A percentile compares a stretch with the other conserved stretches of the same genome.
phyloP scores from a whole-genome alignment of 2,113 vertebrate species.

The Cygnus buccinator region DNA sequence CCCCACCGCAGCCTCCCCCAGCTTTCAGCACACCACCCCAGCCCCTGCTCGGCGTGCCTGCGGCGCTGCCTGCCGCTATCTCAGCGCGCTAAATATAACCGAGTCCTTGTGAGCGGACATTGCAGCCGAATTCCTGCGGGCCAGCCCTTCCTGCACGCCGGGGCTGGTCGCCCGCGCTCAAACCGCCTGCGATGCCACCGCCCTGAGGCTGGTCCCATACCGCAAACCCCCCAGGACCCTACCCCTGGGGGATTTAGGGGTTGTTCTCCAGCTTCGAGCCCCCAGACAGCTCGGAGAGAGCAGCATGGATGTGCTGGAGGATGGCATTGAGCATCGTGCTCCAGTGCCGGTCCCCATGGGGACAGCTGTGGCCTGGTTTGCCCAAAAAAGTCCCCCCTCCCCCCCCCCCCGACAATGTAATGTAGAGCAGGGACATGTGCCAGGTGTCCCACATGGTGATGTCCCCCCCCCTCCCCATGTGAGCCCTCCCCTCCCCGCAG shows the following conservation, averaged over 20 bases:
- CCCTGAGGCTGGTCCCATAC: neutral
- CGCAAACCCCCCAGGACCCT: neutral
- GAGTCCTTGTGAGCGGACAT: neutral
- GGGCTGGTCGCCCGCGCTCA: rapidly evolving
- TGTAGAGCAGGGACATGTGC: neutral
- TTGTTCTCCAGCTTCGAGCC: neutral
- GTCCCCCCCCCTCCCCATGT: rapidly evolving
- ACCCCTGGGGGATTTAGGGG: rapidly evolving
- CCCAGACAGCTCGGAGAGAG: rapidly evolving
- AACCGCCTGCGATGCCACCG: rapidly evolving
- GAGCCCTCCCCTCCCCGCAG: neutral
- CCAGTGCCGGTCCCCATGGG: rapidly evolving
- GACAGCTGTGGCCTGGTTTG: neutral
- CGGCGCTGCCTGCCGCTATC: rapidly evolving
- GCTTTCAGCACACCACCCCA: too few species aligned
- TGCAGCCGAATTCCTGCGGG: neutral
- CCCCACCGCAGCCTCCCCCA: too few species aligned
- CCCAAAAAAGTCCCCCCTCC: neutral
- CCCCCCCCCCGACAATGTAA: rapidly evolving
- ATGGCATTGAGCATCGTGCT: neutral
- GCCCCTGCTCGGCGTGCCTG: too few species aligned
- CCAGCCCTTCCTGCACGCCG: neutral
- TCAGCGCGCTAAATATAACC: neutral
- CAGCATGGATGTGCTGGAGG: rapidly evolving
- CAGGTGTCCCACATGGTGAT: rapidly evolving